Evolutionary conservation across 2,113 vertebrate genomes (phyloP), one percentile per base, ranked within the genome.

Genomic region (Dipodomys stephensi): DNA sequence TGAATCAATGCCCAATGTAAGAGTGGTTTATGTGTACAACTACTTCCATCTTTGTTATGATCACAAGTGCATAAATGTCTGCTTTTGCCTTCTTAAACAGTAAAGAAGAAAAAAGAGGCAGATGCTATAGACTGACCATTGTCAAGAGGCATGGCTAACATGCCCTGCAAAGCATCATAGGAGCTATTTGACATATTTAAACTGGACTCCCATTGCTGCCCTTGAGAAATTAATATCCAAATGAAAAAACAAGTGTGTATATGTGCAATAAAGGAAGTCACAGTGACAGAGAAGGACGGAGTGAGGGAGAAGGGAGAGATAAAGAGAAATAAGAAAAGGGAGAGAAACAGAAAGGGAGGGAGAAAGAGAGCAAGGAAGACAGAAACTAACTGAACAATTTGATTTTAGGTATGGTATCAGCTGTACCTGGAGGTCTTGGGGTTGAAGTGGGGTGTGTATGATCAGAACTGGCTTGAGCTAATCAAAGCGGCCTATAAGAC

Each of bases 161-260:
- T 5, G 39, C 9, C 65, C 53, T 57, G 67, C 27, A 74, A 12
- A 80, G 44, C 4, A 32, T 49, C 19, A 6, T 4, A 64, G 20
- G 30, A 92, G 46, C 35, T 57, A 57, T 4, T 67, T 60, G 65
- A 90, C 53, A 83, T 18, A 93, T 57, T 9, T 28, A 44, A 32
- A 77, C 5, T 57, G 35, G 83, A 92, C 87, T 86, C 7, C n/a
- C n/a, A 53, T 23, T 60, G 25, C 30, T 88, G n/a, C 39, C 67
- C 57, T 95, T 60, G 83, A 69, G 28, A 83, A 93, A 94, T 32
- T 46, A 53, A 77, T 15, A 92, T 30, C 10, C 30, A n/a, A 27
- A 7, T 84, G 49, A 7, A 16, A 6, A 6, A 39, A 39, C 35
- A 39, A 74, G 2, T 30, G 6, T 62, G 4, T 30, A 4, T 32